A percentile compares a stretch with the other conserved stretches of the same genome.
Evolutionary conservation across 2,888 invertebrate genomes (phyloP).

Genomic region (Tolmerus cingulatus): DNA sequence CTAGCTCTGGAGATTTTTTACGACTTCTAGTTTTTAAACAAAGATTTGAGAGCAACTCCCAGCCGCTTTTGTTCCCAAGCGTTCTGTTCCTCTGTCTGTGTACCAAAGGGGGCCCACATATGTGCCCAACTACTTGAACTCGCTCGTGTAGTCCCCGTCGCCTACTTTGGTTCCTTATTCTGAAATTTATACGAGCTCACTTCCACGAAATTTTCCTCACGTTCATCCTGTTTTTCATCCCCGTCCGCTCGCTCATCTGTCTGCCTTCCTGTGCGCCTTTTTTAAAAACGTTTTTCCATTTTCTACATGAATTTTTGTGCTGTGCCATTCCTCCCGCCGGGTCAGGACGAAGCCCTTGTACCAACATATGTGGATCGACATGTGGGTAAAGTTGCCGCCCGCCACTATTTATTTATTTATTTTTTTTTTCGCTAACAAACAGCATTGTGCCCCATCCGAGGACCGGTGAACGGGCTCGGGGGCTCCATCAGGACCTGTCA

Average conservation of each 20-base stretch:
- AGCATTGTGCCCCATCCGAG: not conserved
- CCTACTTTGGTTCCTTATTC: not conserved
- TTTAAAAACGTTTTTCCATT: not conserved
- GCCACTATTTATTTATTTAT: conserved; percentile 1
- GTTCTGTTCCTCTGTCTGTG: not conserved
- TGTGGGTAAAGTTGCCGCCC: not conserved
- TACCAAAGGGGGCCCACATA: not conserved
- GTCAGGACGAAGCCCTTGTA: not conserved
- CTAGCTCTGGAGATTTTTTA: not conserved
- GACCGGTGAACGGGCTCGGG: not conserved
- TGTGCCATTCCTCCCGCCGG: conserved; percentile 1
- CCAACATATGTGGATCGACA: not conserved
- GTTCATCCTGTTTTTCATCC: not conserved
- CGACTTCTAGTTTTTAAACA: not conserved
- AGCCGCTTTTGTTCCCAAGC: not conserved
- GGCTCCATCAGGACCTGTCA: not conserved
- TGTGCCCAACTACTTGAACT: not conserved
- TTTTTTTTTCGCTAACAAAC: not conserved
- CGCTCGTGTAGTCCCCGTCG: not conserved
- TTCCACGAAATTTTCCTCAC: conserved; percentile 17
- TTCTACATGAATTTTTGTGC: not conserved
- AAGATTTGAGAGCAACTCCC: not conserved
- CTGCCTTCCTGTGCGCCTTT: not conserved
- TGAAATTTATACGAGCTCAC: conserved; percentile 1
- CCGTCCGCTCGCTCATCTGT: not conserved